These are phyloP conservation scores for Pelodiscus sinensis DNA, from an alignment of 2,113 vertebrate genomes.

Conservation along the genomic window DNA sequence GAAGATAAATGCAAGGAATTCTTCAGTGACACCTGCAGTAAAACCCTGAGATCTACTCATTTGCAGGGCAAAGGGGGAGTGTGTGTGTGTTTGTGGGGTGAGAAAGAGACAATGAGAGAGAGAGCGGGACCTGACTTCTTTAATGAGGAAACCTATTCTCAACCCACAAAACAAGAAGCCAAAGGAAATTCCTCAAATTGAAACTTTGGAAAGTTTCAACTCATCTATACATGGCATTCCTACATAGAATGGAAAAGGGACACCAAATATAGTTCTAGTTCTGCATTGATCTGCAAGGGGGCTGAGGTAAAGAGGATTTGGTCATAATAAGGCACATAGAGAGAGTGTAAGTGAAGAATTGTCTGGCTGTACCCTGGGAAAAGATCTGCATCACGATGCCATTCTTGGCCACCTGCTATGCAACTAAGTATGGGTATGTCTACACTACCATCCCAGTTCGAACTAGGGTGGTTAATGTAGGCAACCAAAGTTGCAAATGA, in stretches of 20 bases:
- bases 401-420: background rate
- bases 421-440: no score
- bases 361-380: background rate
- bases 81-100: background rate
- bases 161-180: background rate
- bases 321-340: background rate
- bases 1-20: no score
- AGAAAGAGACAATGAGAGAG: background rate
- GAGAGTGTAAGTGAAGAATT: background rate
- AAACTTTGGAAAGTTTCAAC: background rate
- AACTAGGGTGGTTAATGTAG: no score
- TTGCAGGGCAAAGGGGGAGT: no score
- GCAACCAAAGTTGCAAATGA: no score
- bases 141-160: background rate
- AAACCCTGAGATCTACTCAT: no score
- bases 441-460: no score
- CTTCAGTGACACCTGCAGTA: no score
- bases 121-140: background rate
- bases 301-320: background rate
- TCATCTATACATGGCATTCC: background rate
- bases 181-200: background rate
- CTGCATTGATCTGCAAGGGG: background rate
- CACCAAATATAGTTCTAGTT: background rate
- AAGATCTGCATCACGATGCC: background rate
- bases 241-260: background rate